A percentile compares a stretch with the other conserved stretches of the same genome.
Evolutionary conservation across 2,113 vertebrate genomes (phyloP).

Genomic region (Oryzias woworae): DNA sequence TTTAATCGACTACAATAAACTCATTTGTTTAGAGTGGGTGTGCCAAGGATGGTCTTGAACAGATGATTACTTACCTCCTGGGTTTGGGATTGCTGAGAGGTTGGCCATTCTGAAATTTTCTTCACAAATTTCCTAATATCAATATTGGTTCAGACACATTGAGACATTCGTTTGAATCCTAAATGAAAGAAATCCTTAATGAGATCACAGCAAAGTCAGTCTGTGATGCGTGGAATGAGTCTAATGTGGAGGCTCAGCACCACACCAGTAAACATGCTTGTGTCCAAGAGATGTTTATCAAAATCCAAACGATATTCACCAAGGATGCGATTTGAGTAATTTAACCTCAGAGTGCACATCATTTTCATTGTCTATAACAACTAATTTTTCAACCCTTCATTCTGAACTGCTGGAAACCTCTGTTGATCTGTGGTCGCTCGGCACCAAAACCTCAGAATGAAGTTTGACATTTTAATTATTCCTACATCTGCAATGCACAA

Average conservation of each 20-base stretch:
- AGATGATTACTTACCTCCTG: conserved; percentile 1
- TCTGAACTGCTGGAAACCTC: background rate
- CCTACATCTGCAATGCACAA: background rate
- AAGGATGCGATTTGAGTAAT: no score
- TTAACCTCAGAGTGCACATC: no score
- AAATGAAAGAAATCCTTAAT: conserved; percentile 7
- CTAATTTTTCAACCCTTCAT: background rate
- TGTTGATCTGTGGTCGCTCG: conserved; percentile 1
- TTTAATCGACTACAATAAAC: conserved; percentile 30
- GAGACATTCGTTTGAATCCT: background rate
- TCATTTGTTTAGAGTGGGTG: conserved; percentile 19
- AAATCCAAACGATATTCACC: no score
- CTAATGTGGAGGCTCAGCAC: background rate
- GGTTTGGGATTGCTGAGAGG: background rate
- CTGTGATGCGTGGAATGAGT: conserved; percentile 19
- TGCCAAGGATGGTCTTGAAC: background rate
- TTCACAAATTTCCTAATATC: background rate
- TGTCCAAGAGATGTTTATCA: no score
- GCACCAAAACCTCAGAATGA: background rate
- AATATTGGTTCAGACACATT: background rate
- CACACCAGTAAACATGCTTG: no score
- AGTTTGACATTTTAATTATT: conserved; percentile 8
- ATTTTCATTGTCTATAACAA: background rate
- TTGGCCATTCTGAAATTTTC: background rate
- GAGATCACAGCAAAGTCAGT: conserved; percentile 5